Evolutionary conservation across 2,888 invertebrate species (phyloP), one percentile per base, ranked within the genome.

Genomic region (Pollenia griseotomentosa): DNA sequence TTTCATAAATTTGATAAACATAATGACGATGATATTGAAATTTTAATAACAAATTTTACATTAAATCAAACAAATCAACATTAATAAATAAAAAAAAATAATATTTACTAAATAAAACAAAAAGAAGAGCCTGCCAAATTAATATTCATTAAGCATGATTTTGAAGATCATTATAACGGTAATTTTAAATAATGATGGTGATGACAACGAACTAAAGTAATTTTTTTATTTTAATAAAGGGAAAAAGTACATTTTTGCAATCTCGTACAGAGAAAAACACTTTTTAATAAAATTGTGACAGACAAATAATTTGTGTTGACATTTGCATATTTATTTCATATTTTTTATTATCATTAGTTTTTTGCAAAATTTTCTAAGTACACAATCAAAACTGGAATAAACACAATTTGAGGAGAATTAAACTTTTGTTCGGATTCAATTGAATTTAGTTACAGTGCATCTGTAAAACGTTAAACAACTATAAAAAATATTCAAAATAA

Each of bases 171-270:
- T 53, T 55, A 78, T 77, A 61, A 40, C 2, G 7, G 46, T 16
- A 8, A 14, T 19, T 73, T 78, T 48, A 11, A 33, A 33, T 33
- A 33, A 33, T 33, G 46, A 83, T 83, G 86, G 82, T 65, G 73
- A 77, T 85, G 86, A 85, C 85, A 87, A 85, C 83, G 87, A 88
- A 81, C 85, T 65, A 86, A 85, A 53, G 19, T 73, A 59, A 16
- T 66, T 71, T 9, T 8, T 70, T 9, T 40, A 57, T 46, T n/a
- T 59, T n/a, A 16, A 71, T 57, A 23, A 40, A 75, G 63, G 57
- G 59, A 66, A 51, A 79, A 59, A 63, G 42, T 53, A 57, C 10
- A 33, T 53, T 63, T 53, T 46, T 71, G 23, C 55, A 80, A 80
- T 55, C 14, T 63, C 48, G 40, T 65, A 66, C 9, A 57, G 53